These are phyloP conservation scores for Carlito syrichta DNA, from an alignment of 2,113 vertebrate genomes.

Conservation along the genomic window DNA sequence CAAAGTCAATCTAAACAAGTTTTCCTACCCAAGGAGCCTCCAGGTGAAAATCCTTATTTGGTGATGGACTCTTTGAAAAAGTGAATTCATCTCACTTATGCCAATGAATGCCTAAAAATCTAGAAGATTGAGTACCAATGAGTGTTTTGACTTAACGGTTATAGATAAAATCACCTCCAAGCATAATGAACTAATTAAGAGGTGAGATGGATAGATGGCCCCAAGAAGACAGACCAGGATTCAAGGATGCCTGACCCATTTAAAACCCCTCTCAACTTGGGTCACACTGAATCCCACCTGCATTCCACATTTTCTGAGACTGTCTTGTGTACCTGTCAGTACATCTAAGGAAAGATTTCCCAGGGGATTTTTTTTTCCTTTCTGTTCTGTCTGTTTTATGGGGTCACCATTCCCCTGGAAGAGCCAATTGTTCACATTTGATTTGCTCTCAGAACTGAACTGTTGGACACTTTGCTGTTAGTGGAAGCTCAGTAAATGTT, in stretches of 20 bases:
- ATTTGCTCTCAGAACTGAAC: neutral
- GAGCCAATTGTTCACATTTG: neutral
- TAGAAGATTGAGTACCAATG: neutral
- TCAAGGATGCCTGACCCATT: neutral
- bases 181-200: neutral
- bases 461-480: neutral
- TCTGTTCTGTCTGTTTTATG: neutral
- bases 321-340: neutral
- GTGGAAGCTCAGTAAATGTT: neutral
- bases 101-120: neutral
- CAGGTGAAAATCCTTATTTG: neutral
- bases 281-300: neutral
- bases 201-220: neutral
- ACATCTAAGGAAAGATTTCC: neutral
- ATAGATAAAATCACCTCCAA: neutral
- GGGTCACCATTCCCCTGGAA: neutral
- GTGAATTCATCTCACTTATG: neutral
- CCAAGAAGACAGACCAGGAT: neutral
- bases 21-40: neutral
- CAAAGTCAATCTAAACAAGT: neutral
- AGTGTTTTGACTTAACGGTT: neutral
- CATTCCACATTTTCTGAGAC: neutral
- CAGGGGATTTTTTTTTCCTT: neutral
- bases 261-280: neutral
- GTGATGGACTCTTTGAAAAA: neutral